A percentile compares a stretch with the other conserved stretches of the same genome.
Conservation (phyloP, 2,888 invertebrate species). For the Euphydryas editha region DNA sequence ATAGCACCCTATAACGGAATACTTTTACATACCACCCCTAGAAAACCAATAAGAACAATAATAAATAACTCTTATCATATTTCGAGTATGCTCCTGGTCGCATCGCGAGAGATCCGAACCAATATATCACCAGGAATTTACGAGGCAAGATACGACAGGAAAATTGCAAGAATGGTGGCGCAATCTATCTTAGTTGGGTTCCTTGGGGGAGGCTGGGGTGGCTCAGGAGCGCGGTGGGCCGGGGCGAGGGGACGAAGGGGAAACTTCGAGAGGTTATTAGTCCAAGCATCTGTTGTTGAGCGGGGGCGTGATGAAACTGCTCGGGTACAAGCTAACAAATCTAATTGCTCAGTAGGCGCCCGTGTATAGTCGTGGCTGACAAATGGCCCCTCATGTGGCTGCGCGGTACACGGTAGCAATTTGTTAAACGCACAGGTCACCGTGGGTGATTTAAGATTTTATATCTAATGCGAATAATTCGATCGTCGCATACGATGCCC, state of each 20-base stretch:
- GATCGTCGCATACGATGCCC: neutral
- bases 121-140: slow-evolving; percentile 94
- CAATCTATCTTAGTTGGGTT: slow-evolving; percentile 93
- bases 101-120: slow-evolving; percentile 84
- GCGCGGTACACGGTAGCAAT: slow-evolving; percentile 62
- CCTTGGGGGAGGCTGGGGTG: slow-evolving; percentile 78
- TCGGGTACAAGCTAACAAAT: slow-evolving; percentile 83
- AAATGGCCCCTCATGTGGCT: slow-evolving; percentile 76
- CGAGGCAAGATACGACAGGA: slow-evolving; percentile 95
- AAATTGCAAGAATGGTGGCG: slow-evolving; percentile 96
- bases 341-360: slow-evolving; percentile 83
- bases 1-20: slow-evolving; percentile 59
- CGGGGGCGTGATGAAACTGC: slow-evolving; percentile 83
- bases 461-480: slow-evolving; percentile 40
- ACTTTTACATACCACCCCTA: slow-evolving; percentile 63
- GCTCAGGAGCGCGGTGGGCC: slow-evolving; percentile 60
- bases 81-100: slow-evolving; percentile 84
- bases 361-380: slow-evolving; percentile 72
- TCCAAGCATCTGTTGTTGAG: slow-evolving; percentile 85
- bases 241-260: slow-evolving; percentile 71
- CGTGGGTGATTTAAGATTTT: slow-evolving; percentile 57
- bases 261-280: slow-evolving; percentile 85
- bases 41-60: slow-evolving; percentile 84
- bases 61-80: slow-evolving; percentile 84
- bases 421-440: slow-evolving; percentile 75